Conservation (phyloP, 2,888 invertebrate species). For the Xylota segnis region DNA sequence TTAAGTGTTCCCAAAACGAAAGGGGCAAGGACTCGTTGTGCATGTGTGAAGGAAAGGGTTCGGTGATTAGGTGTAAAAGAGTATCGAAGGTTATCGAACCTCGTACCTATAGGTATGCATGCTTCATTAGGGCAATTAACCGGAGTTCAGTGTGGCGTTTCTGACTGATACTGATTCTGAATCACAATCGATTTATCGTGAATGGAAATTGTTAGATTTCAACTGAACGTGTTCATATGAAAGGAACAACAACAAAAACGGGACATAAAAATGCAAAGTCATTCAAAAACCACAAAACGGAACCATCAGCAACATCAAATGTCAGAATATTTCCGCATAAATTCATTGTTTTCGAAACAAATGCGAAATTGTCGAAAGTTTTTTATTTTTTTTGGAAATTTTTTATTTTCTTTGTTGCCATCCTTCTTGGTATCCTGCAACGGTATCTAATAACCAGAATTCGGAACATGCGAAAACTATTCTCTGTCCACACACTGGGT, state of each 20-base stretch:
- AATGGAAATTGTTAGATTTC: slow-evolving; percentile 50
- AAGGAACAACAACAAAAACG: too few relatives aligned
- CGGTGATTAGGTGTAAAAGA: too few relatives aligned
- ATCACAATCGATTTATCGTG: slow-evolving; percentile 39
- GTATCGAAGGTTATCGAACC: background rate
- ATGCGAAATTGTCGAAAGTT: slow-evolving; percentile 20
- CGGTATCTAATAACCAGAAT: slow-evolving; percentile 12
- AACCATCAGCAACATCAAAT: slow-evolving; percentile 39
- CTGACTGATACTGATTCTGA: slow-evolving; percentile 17
- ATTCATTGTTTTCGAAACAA: slow-evolving; percentile 55
- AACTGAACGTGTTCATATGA: slow-evolving; percentile 13
- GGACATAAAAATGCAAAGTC: slow-evolving; percentile 19
- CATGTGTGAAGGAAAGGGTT: too few relatives aligned
- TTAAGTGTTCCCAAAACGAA: background rate
- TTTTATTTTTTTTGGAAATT: background rate
- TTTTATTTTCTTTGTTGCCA: background rate
- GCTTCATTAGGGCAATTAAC: too few relatives aligned
- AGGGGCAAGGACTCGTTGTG: too few relatives aligned
- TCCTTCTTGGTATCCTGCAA: slow-evolving; percentile 7
- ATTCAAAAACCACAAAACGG: slow-evolving; percentile 45
- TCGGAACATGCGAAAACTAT: slow-evolving; percentile 17
- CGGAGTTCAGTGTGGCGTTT: too few relatives aligned
- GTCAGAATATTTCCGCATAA: slow-evolving; percentile 46
- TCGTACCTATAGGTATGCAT: too few relatives aligned
- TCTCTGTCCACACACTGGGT: background rate